Base-by-base conservation (phyloP, 2,888 invertebrate genomes). In the Neria commutata region DNA sequence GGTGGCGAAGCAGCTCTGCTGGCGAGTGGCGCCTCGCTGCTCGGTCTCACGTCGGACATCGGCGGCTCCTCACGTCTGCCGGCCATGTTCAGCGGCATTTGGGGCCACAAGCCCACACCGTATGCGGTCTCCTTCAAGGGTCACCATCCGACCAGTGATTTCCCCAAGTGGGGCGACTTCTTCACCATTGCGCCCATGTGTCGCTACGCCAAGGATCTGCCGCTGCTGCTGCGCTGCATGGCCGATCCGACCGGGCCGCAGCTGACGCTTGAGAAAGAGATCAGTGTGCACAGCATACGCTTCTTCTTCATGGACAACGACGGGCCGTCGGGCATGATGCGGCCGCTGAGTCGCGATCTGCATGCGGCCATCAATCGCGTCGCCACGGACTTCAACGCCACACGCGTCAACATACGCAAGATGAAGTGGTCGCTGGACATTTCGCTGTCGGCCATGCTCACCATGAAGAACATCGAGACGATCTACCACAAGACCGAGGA, bases 11-110 rank as follows among this genome's bases (percentile, higher is more conserved):
- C 88, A 0, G 89, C 90, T 26, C 82, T 94, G 45, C 83, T 95
- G 64, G 88, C 91, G 0, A 85, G 92, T 26, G 94, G 88, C 19
- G 94, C 91, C 8, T 92, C 94, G 0, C 79, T 94, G 3, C 83
- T 94, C 26, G 92, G 95, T 8, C 83, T 95, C 14, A 93, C 91
- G 1, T 94, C 94, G 1, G 96, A 97, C 76, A 90, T 96, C 53
- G 94, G 91, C 0, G 96, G 96, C 0, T 95, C 94, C 2, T 88
- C 94, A 14, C 85, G 96, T 50, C 85, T 96, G 72, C 96, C 96
- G 0, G 89, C 94, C 1, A 91, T 92, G 86, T 95, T 93, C 80
- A 94, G 91, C 73, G 96, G 96, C 21, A 87, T 96, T 56, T 96
- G 90, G 83, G 95, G 95, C n/a, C 95, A 96, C 78, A 95, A 95